Conservation (phyloP, 2,113 vertebrate genomes). For the Martes martes region DNA sequence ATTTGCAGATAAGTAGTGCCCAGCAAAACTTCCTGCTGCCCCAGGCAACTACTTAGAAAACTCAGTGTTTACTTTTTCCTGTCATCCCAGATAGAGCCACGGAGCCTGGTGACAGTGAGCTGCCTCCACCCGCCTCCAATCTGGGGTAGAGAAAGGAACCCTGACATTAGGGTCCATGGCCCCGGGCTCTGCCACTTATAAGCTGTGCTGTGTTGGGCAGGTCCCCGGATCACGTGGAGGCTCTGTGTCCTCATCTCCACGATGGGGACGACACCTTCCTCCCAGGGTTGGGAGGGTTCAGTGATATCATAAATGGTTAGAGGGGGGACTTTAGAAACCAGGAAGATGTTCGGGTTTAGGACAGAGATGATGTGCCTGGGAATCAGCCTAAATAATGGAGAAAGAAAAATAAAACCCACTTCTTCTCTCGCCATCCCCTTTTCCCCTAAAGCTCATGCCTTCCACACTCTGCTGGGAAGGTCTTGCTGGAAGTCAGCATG, state of each 20-base stretch:
- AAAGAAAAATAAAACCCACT: not conserved
- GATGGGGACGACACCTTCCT: not conserved
- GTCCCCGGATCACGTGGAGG: not conserved
- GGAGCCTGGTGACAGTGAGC: too few relatives aligned
- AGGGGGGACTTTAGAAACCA: not conserved
- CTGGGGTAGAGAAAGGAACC: not conserved
- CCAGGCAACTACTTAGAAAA: not conserved
- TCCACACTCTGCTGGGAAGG: too few relatives aligned
- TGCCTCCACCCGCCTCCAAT: accelerated
- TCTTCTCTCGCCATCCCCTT: not conserved
- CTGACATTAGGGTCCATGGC: too few relatives aligned
- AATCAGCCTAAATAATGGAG: not conserved
- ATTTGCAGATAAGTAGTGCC: not conserved
- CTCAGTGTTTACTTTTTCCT: not conserved
- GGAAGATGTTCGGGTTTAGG: too few relatives aligned
- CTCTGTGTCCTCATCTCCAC: not conserved
- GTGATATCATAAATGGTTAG: not conserved
- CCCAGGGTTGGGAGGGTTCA: not conserved
- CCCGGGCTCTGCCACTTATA: not conserved
- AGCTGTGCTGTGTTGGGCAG: not conserved
- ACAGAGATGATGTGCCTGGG: too few relatives aligned
- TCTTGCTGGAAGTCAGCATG: not conserved
- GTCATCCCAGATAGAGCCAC: not conserved
- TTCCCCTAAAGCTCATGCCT: not conserved
- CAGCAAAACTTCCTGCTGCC: not conserved